A percentile compares a stretch with the other conserved stretches of the same genome.
phyloP scores from a whole-genome alignment of 2,888 invertebrate species.

The Archips xylosteana region DNA sequence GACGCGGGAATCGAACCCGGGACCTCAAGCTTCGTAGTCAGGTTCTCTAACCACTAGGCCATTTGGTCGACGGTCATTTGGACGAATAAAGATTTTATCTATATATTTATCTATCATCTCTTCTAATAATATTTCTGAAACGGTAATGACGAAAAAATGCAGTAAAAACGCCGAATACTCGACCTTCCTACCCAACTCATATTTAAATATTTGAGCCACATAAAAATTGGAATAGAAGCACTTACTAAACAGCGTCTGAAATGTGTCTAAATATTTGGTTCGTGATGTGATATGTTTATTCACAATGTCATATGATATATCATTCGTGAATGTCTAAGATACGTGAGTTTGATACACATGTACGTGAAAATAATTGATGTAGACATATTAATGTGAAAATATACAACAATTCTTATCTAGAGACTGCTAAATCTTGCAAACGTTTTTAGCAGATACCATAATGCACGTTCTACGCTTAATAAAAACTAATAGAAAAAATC shows the following conservation, averaged over 20 bases:
- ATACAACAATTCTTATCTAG: neutral
- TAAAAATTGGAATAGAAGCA: neutral
- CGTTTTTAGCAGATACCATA: neutral
- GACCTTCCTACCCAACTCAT: neutral
- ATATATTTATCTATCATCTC: too few relatives aligned
- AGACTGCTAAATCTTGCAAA: neutral
- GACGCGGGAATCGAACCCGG: too few relatives aligned
- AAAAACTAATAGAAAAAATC: neutral
- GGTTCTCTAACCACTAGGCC: too few relatives aligned
- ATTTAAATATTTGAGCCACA: neutral
- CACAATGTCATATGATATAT: conserved; percentile 26
- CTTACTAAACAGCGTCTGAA: conserved; percentile 11
- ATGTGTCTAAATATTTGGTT: conserved; percentile 13
- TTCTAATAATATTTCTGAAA: too few relatives aligned
- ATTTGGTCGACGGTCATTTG: too few relatives aligned
- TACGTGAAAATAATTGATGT: neutral
- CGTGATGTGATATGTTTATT: conserved; percentile 24
- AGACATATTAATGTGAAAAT: neutral
- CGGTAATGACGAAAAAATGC: too few relatives aligned
- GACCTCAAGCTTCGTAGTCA: too few relatives aligned
- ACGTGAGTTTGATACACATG: conserved; percentile 27
- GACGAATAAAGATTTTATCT: too few relatives aligned
- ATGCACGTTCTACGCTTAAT: neutral
- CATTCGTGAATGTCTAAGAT: conserved; percentile 20
- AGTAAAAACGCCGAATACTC: too few relatives aligned